Conservation (phyloP, 2,113 vertebrate genomes). For the Zosterops hypoxanthus region DNA sequence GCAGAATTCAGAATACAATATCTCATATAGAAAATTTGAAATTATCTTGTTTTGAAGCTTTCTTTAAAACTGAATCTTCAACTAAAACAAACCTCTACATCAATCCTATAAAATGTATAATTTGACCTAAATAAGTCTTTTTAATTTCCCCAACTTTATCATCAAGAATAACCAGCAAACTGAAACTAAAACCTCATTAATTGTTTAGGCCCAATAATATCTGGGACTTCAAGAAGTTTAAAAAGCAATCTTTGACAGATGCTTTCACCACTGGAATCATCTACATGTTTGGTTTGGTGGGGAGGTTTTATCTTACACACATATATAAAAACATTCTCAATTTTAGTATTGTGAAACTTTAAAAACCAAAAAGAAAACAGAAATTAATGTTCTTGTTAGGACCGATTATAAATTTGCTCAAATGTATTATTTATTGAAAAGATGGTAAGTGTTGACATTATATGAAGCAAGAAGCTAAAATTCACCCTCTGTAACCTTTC, state of each 20-base stretch:
- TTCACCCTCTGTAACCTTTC: not conserved
- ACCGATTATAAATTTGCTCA: not conserved
- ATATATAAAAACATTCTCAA: not conserved
- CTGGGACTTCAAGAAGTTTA: not conserved
- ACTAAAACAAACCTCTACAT: not conserved
- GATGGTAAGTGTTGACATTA: not conserved
- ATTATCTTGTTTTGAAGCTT: not conserved
- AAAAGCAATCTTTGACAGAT: not conserved
- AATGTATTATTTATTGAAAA: not conserved
- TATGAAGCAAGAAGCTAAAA: not conserved
- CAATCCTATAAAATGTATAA: not conserved
- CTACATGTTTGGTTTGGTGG: not conserved
- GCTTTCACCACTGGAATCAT: not conserved
- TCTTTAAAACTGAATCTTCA: not conserved
- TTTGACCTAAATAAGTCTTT: not conserved
- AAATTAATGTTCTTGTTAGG: not conserved
- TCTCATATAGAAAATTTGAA: not conserved
- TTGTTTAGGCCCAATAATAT: not conserved
- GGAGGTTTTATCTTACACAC: not conserved
- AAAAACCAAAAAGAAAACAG: not conserved
- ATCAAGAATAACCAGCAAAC: not conserved
- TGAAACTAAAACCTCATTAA: not conserved
- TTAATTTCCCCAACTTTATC: not conserved
- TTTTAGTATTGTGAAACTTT: not conserved
- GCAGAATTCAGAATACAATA: not conserved